Percentiles rank a stretch among this genome's conserved stretches.
Evolutionary conservation across 1,140 invertebrate species (phyloP).

Genomic region (Periplaneta americana): DNA sequence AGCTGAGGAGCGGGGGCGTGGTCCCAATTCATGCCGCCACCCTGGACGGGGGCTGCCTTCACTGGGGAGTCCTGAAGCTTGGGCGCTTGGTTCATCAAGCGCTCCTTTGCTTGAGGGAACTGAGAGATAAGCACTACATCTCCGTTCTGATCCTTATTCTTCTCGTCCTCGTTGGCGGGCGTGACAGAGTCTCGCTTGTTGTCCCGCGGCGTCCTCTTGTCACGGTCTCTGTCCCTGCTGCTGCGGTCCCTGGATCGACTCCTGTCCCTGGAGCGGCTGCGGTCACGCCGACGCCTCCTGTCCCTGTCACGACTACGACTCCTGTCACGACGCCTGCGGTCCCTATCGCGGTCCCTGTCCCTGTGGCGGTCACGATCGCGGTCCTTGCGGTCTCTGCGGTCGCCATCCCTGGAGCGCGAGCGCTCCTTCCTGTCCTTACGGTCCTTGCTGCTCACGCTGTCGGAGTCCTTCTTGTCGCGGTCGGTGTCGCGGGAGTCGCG

Average conservation of each 20-base stretch:
- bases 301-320: slow-evolving; percentile 13
- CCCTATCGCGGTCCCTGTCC: slow-evolving; percentile 16
- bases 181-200: background rate
- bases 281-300: background rate
- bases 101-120: background rate
- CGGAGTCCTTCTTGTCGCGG: background rate
- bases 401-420: slow-evolving; percentile 5
- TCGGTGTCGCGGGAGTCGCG: background rate
- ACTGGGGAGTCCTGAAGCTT: background rate
- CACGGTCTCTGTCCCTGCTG: slow-evolving; percentile 11
- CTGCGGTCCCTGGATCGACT: background rate
- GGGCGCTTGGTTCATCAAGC: background rate
- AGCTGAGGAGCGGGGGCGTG: background rate
- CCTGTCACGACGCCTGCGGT: slow-evolving; percentile 8
- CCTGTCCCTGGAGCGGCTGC: background rate
- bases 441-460: background rate
- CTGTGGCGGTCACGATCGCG: slow-evolving; percentile 9
- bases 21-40: background rate
- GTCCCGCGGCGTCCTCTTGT: background rate
- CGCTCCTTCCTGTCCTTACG: slow-evolving; percentile 10
- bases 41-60: background rate
- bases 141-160: background rate
- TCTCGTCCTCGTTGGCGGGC: background rate
- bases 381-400: background rate
- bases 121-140: background rate